Base-by-base conservation (phyloP, 2,888 invertebrate species). In the Alloplasta piceator region DNA sequence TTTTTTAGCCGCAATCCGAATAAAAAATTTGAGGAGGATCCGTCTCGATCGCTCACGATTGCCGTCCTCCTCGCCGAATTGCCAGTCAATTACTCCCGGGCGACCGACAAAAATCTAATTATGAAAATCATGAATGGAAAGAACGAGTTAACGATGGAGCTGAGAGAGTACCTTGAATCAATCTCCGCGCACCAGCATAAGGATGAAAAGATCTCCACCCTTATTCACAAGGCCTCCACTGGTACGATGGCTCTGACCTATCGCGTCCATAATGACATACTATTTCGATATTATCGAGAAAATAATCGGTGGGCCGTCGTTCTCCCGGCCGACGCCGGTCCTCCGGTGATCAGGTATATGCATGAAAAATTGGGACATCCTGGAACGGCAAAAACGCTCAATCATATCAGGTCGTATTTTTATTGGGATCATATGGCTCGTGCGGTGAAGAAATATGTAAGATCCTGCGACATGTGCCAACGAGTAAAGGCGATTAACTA, bases 1-100 rank as follows among this genome's bases (percentile, higher is more conserved):
- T 78, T 85, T 10, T 75, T 89, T n/a, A 86, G 87, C 6, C 46
- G 90, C 0, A 85, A 83, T 73, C 83, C 84, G 1, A 48, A 58
- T 6, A 67, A 67, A 10, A 38, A 66, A 55, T 83, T 81, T 50
- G 16, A 55, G 63, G 60, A 10, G 38, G 14, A 46, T 46, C 10
- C 9, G 9, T 1, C 46, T 4, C 9, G n/a, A 46, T 46, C 46
- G 4, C 46, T 46, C 5, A 4, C 46, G 4, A 7, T 46, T 46
- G 9, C 46, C 4, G 4, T 46, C 7, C 5, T 46, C 5, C 7
- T 46, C 5, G 46, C 46, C 3, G 46, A 46, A 46, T n/a, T 46
- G 9, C 46, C 46, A 10, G 3, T 46, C 9, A 9, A 46, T 6
- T n/a, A n/a, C n/a, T n/a, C 46, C 9, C 6, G 10, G 46, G n/a